Percentiles rank a stretch among this genome's conserved stretches.
These are phyloP conservation scores for Tachina grossa DNA, from an alignment of 2,888 invertebrate species.

Conservation along the genomic window DNA sequence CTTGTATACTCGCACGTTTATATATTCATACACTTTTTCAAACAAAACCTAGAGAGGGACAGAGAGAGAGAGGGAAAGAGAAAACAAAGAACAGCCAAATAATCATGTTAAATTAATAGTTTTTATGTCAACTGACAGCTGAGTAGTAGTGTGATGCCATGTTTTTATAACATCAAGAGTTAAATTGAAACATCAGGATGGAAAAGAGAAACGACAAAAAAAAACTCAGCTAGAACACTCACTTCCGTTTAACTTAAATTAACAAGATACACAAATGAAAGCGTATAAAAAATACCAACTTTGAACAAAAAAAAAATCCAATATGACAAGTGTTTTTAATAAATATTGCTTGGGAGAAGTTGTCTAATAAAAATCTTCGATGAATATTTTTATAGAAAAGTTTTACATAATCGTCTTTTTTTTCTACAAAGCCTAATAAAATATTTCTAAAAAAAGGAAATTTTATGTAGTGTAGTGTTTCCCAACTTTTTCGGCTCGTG, in stretches of 20 bases:
- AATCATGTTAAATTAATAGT: conserved; percentile 62
- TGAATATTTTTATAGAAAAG: too few species aligned
- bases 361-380: not conserved
- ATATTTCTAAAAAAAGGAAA: not conserved
- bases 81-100: conserved; percentile 23
- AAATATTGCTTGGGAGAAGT: conserved; percentile 8
- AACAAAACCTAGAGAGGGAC: not conserved
- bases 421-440: not conserved
- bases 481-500: too few species aligned
- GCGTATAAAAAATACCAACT: not conserved
- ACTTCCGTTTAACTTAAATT: conserved; percentile 63
- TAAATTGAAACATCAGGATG: conserved; percentile 59
- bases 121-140: conserved; percentile 56
- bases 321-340: not conserved
- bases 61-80: not conserved
- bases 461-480: not conserved
- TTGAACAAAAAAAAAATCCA: conserved; percentile 4
- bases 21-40: conserved; percentile 15
- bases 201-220: not conserved
- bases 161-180: conserved; percentile 51
- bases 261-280: conserved; percentile 45
- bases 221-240: conserved; percentile 36
- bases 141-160: conserved; percentile 36
- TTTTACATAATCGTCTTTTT: too few species aligned
- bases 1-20: not conserved